Evolutionary conservation across 2,113 vertebrate species (phyloP).

Genomic region (Salvelinus namaycush): DNA sequence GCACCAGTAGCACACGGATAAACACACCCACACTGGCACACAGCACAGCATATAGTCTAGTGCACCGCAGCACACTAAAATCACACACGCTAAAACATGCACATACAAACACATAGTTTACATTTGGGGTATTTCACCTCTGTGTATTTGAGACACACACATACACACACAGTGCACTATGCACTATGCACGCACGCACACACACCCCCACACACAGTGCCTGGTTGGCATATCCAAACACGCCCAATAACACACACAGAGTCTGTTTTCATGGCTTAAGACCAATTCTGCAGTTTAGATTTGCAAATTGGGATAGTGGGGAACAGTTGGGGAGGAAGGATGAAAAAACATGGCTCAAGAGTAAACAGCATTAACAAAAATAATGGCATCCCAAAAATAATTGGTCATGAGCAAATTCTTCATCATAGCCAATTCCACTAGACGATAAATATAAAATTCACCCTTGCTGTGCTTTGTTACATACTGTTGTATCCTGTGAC

Average conservation of each 20-base stretch:
- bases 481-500: too few relatives aligned
- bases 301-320: not conserved
- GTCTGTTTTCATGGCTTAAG: slow-evolving; percentile 32
- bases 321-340: not conserved
- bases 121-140: too few relatives aligned
- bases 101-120: slow-evolving; percentile 12
- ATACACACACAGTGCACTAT: not conserved
- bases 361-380: not conserved
- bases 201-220: slow-evolving; percentile 2
- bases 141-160: slow-evolving; percentile 30
- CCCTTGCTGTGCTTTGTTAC: too few relatives aligned
- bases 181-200: slow-evolving; percentile 23
- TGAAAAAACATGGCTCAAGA: not conserved
- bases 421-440: not conserved
- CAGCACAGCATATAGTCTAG: slow-evolving; percentile 1
- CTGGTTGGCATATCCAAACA: slow-evolving; percentile 45
- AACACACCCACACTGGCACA: slow-evolving; percentile 53
- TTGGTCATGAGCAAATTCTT: not conserved
- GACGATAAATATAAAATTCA: not conserved
- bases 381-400: not conserved
- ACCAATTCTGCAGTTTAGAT: slow-evolving; percentile 20
- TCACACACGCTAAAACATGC: slow-evolving; percentile 33
- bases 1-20: slow-evolving; percentile 44
- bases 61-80: slow-evolving; percentile 7
- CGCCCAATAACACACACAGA: slow-evolving; percentile 28